phyloP scores from a whole-genome alignment of 2,888 invertebrate species.

The Lysandra coridon region DNA sequence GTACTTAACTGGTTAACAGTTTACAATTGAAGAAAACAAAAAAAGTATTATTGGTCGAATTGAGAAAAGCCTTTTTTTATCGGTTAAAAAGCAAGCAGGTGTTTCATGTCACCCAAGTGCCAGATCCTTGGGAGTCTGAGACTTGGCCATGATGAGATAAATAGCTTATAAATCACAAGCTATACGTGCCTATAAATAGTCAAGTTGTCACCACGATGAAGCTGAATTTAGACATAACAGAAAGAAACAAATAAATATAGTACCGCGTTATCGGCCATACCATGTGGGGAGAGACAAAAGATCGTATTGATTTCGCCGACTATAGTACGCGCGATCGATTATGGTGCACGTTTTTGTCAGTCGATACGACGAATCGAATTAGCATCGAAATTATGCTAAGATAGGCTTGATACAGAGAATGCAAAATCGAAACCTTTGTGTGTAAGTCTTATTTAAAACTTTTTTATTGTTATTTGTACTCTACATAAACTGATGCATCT shows the following conservation, averaged over 20 bases:
- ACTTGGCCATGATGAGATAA: background rate
- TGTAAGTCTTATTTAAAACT: background rate
- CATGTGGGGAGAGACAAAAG: slow-evolving; percentile 72
- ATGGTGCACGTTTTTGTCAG: slow-evolving; percentile 44
- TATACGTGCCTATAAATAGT: slow-evolving; percentile 27
- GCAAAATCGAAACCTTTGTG: background rate
- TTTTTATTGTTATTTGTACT: background rate
- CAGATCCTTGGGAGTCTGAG: background rate
- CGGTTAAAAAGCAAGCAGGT: background rate
- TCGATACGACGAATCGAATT: background rate
- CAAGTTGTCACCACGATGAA: slow-evolving; percentile 40
- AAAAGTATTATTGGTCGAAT: too few species aligned
- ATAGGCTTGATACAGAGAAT: background rate
- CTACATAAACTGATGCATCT: too few species aligned
- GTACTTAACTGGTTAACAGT: background rate
- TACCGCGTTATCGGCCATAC: slow-evolving; percentile 60
- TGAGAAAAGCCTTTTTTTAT: too few species aligned
- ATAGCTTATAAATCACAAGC: background rate
- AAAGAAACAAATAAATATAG: slow-evolving; percentile 60
- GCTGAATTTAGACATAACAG: slow-evolving; percentile 52
- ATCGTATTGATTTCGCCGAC: slow-evolving; percentile 70
- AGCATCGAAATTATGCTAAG: background rate
- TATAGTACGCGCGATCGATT: slow-evolving; percentile 45
- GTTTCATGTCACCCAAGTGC: background rate
- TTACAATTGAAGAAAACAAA: background rate